Evolutionary conservation across 2,113 vertebrate genomes (phyloP), one percentile per base, ranked within the genome.

Genomic region (Corynorhinus townsendii): DNA sequence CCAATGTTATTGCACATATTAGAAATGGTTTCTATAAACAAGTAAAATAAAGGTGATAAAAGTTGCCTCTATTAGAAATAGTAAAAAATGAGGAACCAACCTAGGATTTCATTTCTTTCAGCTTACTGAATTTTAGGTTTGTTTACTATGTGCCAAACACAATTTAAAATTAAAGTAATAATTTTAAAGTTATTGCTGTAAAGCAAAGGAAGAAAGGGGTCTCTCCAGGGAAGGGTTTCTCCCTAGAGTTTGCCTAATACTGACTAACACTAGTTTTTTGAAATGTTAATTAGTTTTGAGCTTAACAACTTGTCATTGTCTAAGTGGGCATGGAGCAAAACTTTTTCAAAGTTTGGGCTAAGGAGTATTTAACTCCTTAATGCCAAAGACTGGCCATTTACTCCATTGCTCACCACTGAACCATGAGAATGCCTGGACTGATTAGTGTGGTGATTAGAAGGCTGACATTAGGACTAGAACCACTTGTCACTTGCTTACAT

Each of bases 241-340:
- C 96, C 71, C 95, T 84, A 96, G 97, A 98, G 97, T 98, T 91
- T 97, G 94, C 96, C 97, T 97, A 95, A 97, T 97, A 96, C 97
- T 98, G 98, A 98, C 97, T 98, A 98, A 98, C 94, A 98, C 96
- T 97, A 98, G 97, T 97, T 98, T 98, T 99, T 99, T 98, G 96
- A 99, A 98, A 99, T 98, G 98, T 98, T 98, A 98, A 98, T 98
- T 98, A 98, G 98, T 98, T 98, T 98, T 98, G 98, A 95, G 97
- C 96, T 98, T 98, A 98, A 98, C 95, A 92, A 95, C 96, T 96
- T 97, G 97, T 98, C 98, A 97, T 99, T 99, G 98, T 99, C 96
- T 98, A 97, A 96, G 98, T 98, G 97, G 98, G 98, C 98, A 98
- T 80, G 97, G 93, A 97, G 95, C 96, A 98, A 98, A 98, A 97